These are phyloP conservation scores for Anoplophora glabripennis DNA, from an alignment of 1,140 invertebrate genomes.

Conservation along the genomic window DNA sequence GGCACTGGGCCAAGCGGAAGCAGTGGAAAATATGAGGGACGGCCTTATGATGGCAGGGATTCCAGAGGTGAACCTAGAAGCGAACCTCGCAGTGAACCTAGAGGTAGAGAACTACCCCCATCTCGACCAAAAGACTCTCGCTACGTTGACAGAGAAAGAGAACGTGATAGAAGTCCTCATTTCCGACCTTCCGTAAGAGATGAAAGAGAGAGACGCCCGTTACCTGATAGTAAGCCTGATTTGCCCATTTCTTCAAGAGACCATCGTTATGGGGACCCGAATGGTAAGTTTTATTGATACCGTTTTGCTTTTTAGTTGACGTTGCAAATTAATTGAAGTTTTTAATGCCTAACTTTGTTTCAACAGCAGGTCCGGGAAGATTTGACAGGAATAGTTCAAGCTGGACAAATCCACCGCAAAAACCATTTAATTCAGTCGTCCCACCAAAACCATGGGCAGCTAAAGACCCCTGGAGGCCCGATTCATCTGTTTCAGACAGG, in stretches of 20 bases:
- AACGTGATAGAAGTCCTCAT: constrained; percentile 36
- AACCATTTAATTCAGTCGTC: constrained; percentile 2
- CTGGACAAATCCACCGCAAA: constrained; percentile 8
- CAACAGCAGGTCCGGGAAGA: constrained; percentile 1
- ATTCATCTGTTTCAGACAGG: constrained; percentile 12
- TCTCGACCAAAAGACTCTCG: constrained; percentile 22
- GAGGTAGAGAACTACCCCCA: constrained; percentile 10
- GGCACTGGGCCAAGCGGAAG: constrained; percentile 2
- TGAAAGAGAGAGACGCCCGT: constrained; percentile 27
- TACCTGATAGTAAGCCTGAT: constrained; percentile 26
- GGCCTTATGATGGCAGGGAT: constrained; percentile 9
- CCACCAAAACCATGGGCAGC: constrained; percentile 17
- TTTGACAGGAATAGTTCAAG: constrained; percentile 8
- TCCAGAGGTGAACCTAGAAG: constrained; percentile 4
- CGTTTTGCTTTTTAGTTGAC: background rate
- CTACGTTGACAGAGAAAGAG: constrained; percentile 30
- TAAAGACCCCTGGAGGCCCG: constrained; percentile 23
- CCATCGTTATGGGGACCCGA: constrained; percentile 1
- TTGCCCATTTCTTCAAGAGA: constrained; percentile 15
- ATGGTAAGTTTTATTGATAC: constrained; percentile 2
- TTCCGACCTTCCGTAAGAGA: constrained; percentile 26
- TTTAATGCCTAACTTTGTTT: constrained; percentile 1
- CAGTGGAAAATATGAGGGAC: constrained; percentile 11
- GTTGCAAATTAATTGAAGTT: background rate
- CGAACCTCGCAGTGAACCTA: background rate